phyloP scores from a whole-genome alignment of 2,797 vertebrate genomes.

The Clarias laeviceps region DNA sequence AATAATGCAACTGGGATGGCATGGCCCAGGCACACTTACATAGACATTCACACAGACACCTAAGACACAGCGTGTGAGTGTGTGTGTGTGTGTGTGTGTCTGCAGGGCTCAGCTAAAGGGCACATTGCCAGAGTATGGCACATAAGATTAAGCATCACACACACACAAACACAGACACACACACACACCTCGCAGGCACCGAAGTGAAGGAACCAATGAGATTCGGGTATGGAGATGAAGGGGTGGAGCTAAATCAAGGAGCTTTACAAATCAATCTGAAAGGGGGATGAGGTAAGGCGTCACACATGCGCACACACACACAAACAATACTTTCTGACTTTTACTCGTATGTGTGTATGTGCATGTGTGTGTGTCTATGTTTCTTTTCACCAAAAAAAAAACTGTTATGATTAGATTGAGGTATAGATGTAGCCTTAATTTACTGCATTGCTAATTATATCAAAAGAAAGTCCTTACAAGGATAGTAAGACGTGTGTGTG shows the following conservation, averaged over 20 bases:
- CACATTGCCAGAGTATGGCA: constrained; percentile 70
- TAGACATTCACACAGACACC: neutral
- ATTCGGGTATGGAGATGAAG: constrained; percentile 49
- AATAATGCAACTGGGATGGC: neutral
- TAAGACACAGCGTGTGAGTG: neutral
- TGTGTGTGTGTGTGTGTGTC: constrained; percentile 24
- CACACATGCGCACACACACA: constrained; percentile 22
- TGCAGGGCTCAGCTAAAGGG: constrained; percentile 57
- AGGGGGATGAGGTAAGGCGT: constrained; percentile 41
- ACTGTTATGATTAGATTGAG: neutral
- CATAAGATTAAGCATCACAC: constrained; percentile 55
- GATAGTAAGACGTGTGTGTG: neutral
- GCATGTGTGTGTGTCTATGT: constrained; percentile 25
- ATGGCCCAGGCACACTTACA: neutral
- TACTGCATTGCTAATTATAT: neutral
- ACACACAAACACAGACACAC: constrained; percentile 50
- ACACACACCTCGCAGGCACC: constrained; percentile 48
- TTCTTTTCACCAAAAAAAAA: neutral
- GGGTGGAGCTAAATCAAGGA: constrained; percentile 43
- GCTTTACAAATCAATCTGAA: constrained; percentile 53
- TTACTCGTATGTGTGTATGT: neutral
- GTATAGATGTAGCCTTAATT: neutral
- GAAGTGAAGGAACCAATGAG: constrained; percentile 56
- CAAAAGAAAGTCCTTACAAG: neutral
- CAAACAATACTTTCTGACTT: constrained; percentile 2